Conservation (phyloP, 2,797 vertebrate species). For the Malacoctenus gilli region DNA sequence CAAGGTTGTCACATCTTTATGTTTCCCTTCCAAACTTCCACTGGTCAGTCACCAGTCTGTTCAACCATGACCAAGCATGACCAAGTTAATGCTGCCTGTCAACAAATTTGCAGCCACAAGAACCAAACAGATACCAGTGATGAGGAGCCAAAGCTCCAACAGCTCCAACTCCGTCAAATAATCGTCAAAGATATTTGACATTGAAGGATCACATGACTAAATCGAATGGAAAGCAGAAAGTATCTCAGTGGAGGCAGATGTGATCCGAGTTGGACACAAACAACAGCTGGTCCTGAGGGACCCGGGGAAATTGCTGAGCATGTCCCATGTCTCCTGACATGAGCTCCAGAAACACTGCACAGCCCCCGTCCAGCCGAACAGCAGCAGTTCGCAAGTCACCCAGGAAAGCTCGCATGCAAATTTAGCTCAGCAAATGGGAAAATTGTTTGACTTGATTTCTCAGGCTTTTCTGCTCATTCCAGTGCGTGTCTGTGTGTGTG, state of each 20-base stretch:
- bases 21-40: conserved; percentile 5
- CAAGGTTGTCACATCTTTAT: conserved; percentile 4
- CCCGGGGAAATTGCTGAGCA: conserved; percentile 25
- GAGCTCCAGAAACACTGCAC: conserved; percentile 17
- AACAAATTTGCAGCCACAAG: conserved; percentile 20
- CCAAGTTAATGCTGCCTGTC: conserved; percentile 35
- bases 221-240: too few relatives aligned
- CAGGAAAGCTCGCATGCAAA: conserved; percentile 46
- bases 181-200: too few relatives aligned
- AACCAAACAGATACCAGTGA: conserved; percentile 3
- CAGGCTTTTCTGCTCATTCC: conserved; percentile 31
- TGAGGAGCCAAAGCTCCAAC: conserved; percentile 12
- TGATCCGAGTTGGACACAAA: conserved; percentile 17
- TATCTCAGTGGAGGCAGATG: conserved; percentile 3
- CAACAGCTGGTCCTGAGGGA: conserved; percentile 11
- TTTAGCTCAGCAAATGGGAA: conserved; percentile 59
- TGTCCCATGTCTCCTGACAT: conserved; percentile 20
- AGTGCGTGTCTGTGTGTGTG: too few relatives aligned
- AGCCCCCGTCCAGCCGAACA: conserved; percentile 5
- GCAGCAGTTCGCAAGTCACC: conserved; percentile 11
- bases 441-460: conserved; percentile 60
- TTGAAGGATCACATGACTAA: too few relatives aligned
- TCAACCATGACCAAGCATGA: conserved; percentile 34
- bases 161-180: too few relatives aligned
- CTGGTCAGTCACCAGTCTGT: conserved; percentile 6